Evolutionary conservation across 1,140 invertebrate genomes (phyloP), one percentile per base, ranked within the genome.

Genomic region (Aplysia californica): DNA sequence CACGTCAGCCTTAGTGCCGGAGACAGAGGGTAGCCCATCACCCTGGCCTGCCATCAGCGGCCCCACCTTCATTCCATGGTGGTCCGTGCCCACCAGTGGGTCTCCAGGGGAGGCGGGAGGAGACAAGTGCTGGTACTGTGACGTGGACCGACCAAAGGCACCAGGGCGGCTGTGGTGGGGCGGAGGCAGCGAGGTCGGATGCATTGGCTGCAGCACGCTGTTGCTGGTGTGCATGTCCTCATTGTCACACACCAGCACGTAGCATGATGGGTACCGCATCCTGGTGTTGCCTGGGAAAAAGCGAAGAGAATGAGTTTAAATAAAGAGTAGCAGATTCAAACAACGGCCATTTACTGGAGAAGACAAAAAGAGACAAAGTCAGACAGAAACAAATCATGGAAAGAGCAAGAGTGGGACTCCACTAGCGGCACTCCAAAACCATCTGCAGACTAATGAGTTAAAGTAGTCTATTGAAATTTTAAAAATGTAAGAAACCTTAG

Each of bases 181-280:
- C 21, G 55, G 41, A 61, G 2, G 75, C 18, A 21, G 2, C 23
- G 38, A 36, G 44, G 10, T 50, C 23, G 23, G 59, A 3, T 69
- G 66, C 29, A 75, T 4, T 6, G 82, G 79, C 74, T 77, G 76
- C 50, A 67, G 35, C 2, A 74, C 59, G 33, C 71, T 74, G 71
- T 65, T 65, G 68, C 75, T 68, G 0, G 77, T 44, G 31, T 61
- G 61, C 2, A 75, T n/a, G 80, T 95, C 94, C 88, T 96, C 96
- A 92, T 95, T 92, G 87, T 97, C 96, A 80, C 96, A 96, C 78
- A 96, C 93, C 85, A 98, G 92, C 78, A 97, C 96, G 90, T 97
- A 98, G 90, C 95, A 95, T 29, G 95, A 94, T 29, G 97, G 97
- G 92, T 98, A 98, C 80, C 95, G 93, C 95, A 98, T 96, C 86